Evolutionary conservation across 1,140 invertebrate species (phyloP), one percentile per base, ranked within the genome.

Genomic region (Lordiphosa clarofinis): DNA sequence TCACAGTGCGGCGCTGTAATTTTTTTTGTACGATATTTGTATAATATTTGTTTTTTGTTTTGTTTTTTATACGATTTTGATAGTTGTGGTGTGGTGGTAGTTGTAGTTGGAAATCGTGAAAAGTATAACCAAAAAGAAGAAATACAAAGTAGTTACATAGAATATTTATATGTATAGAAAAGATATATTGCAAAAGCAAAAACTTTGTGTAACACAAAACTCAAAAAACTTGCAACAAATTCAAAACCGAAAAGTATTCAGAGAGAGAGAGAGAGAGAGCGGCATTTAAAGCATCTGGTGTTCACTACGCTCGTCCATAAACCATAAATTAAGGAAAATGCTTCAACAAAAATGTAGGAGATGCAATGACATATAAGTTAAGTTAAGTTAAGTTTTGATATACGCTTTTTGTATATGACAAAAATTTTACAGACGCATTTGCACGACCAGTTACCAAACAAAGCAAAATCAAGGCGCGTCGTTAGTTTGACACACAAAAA

Each of bases 1-100:
- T 88, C 87, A 88, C 86, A 86, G 87, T 88, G 87, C 87, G 87
- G 79, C 87, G 87, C 87, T 88, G 87, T 87, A 88, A 88, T 87
- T 87, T 82, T 67, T 73, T 50, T 56, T 36, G 64, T 57, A 47
- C 53, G 59, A 52, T 66, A 65, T 70, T 56, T 66, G 61, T 71
- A 56, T 63, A 58, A 59, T 47, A 66, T 73, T 59, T 65, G 54
- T 59, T 48, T 35, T 63, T 65, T 65, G 46, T 72, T 52, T 15
- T 15, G 15, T 15, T 15, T 71, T 58, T 48, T 65, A 44, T 49
- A 39, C 49, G 44, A 66, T 58, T 57, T 33, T 57, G 54, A 50
- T 49, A 47, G 46, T 58, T 48, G 56, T 63, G 50, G 50, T 68
- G 54, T 49, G 46, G 47, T 50, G 24, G 49, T 37, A 28, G 54